A percentile compares a stretch with the other conserved stretches of the same genome.
These are phyloP conservation scores for Rhegmatorhina hoffmannsi DNA, from an alignment of 2,113 vertebrate species.

Conservation along the genomic window DNA sequence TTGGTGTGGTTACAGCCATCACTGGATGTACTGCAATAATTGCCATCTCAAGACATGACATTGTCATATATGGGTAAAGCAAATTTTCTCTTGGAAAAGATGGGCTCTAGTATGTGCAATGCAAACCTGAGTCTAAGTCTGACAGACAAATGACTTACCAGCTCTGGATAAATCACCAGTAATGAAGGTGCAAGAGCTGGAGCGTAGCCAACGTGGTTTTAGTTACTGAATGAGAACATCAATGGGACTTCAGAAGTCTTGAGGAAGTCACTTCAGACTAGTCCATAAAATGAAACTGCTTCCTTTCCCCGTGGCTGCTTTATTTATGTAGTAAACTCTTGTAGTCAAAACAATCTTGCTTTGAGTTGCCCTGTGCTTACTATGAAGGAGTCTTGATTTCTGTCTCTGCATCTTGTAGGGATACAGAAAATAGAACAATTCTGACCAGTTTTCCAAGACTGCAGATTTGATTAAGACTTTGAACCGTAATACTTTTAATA, in stretches of 20 bases:
- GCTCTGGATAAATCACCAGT: not conserved
- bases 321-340: not conserved
- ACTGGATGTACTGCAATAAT: not conserved
- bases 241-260: not conserved
- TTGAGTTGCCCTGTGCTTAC: not conserved
- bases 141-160: not conserved
- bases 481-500: not conserved
- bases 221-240: not conserved
- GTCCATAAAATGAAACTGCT: not conserved
- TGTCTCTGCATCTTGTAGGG: not conserved
- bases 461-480: not conserved
- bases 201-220: not conserved
- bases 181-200: not conserved
- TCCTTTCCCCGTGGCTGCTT: not conserved
- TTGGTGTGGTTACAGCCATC: not conserved
- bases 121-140: not conserved
- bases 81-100: not conserved
- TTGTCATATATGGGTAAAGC: not conserved
- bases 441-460: not conserved
- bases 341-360: fast-evolving
- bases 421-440: not conserved
- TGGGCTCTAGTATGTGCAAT: not conserved
- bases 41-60: not conserved
- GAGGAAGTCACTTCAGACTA: not conserved
- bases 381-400: not conserved